These are phyloP conservation scores for Solen grandis DNA, from an alignment of 1,140 invertebrate species.

Conservation along the genomic window DNA sequence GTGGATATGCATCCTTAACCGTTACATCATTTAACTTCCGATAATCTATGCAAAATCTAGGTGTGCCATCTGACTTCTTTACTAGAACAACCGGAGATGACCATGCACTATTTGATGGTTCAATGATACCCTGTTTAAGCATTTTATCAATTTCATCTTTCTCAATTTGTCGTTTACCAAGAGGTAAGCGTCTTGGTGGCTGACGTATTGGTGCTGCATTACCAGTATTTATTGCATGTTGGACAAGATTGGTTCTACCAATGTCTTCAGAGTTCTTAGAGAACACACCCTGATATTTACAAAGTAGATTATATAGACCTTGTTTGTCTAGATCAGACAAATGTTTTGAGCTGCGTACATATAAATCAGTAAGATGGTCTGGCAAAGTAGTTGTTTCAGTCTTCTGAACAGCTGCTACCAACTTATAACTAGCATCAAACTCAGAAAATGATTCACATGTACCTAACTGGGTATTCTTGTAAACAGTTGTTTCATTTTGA, in stretches of 20 bases:
- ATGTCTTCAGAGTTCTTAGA: background rate
- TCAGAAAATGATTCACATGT: conserved; percentile 10
- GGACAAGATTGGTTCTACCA: background rate
- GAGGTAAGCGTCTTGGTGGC: background rate
- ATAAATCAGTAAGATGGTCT: too few relatives aligned
- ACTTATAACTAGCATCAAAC: background rate
- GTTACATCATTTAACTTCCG: conserved; percentile 64
- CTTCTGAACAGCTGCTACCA: background rate
- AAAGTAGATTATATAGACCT: background rate
- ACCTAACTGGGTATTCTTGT: background rate
- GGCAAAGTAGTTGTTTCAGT: background rate
- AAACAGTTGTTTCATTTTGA: background rate
- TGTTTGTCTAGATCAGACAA: background rate
- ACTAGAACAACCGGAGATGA: conserved; percentile 61
- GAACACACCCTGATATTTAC: conserved; percentile 1
- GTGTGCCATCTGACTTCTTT: conserved; percentile 54
- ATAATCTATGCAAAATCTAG: conserved; percentile 69
- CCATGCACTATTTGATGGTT: conserved; percentile 42
- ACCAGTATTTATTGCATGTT: conserved; percentile 41
- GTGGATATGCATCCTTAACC: conserved; percentile 61
- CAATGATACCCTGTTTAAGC: conserved; percentile 26
- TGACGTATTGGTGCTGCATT: conserved; percentile 14
- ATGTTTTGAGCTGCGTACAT: too few relatives aligned
- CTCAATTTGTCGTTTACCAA: conserved; percentile 5
- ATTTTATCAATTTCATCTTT: conserved; percentile 36